Base-by-base conservation (phyloP, 2,888 invertebrate species). In the Limenitis camilla region DNA sequence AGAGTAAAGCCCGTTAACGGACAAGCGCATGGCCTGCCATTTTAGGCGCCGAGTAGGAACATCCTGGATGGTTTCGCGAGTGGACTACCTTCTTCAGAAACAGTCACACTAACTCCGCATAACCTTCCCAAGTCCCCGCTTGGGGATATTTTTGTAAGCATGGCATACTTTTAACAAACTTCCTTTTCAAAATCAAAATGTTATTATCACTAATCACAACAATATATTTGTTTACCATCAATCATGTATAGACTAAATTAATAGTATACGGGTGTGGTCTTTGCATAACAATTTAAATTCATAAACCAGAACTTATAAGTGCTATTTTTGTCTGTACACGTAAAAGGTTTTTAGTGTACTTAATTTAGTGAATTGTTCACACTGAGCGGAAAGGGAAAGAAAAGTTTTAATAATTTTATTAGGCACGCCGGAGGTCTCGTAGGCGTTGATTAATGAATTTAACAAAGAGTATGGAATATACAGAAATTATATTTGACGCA, bases 221-320 rank as follows among this genome's bases (percentile, higher is more conserved):
- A 19, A 19, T 19, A 19, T 19, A 61, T 52, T 51, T 56, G 58
- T 60, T 65, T 68, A 33, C 31, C 31, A 67, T 72, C 68, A 71
- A 74, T 74, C 68, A 70, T 69, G 70, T 62, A 69, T 68, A 65
- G 62, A 65, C 61, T 57, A 27, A 19, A 40, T 29, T 9, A 3
- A 28, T 29, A 49, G 31, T 46, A 52, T 48, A 49, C 51, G 46
- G 40, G 51, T 51, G 53, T 56, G 56, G 56, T 53, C 53, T 45
- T 10, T 28, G 8, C 30, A 33, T 38, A 31, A 43, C n/a, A 35
- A 35, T 10, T 35, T 9, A 45, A 40, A 36, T 30, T 45, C 30
- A 38, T 38, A 29, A 45, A 11, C 4, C 9, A 19, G 29, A 29
- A 29, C 10, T 28, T 7, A 30, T 45, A 45, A 45, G 35, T 29